These are phyloP conservation scores for Listronotus bonariensis DNA, from an alignment of 1,140 invertebrate species.

Conservation along the genomic window DNA sequence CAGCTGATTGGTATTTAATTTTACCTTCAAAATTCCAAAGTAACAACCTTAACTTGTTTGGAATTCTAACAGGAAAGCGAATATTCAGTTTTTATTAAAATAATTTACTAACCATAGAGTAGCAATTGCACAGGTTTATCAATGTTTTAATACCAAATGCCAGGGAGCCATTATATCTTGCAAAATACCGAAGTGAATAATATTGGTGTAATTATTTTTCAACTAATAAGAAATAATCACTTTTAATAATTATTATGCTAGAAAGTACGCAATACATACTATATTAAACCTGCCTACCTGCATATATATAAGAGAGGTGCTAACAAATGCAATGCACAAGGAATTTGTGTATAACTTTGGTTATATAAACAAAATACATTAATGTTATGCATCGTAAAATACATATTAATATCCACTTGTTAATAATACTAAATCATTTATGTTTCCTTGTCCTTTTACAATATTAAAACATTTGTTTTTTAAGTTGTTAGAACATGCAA, in stretches of 20 bases:
- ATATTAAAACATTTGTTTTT: too few relatives aligned
- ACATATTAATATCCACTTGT: too few relatives aligned
- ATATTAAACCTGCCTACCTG: slow-evolving; percentile 1
- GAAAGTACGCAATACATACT: background rate
- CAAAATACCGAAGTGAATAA: slow-evolving; percentile 3
- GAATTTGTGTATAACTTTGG: background rate
- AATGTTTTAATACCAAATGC: slow-evolving; percentile 4
- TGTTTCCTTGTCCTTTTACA: too few relatives aligned
- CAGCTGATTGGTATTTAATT: too few relatives aligned
- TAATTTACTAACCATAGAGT: too few relatives aligned
- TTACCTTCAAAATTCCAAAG: too few relatives aligned
- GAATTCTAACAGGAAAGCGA: too few relatives aligned
- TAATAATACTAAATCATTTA: too few relatives aligned
- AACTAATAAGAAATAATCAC: slow-evolving; percentile 11
- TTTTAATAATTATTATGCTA: slow-evolving; percentile 13
- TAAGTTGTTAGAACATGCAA: too few relatives aligned
- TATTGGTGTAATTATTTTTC: slow-evolving; percentile 14
- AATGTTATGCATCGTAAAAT: background rate
- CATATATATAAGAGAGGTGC: background rate
- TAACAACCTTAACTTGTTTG: too few relatives aligned
- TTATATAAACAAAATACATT: slow-evolving; percentile 2
- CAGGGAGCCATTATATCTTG: slow-evolving; percentile 8
- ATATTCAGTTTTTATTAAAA: too few relatives aligned
- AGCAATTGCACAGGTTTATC: background rate
- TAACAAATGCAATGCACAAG: background rate